Conservation (phyloP, 1,140 invertebrate genomes). For the Penaeus chinensis region DNA sequence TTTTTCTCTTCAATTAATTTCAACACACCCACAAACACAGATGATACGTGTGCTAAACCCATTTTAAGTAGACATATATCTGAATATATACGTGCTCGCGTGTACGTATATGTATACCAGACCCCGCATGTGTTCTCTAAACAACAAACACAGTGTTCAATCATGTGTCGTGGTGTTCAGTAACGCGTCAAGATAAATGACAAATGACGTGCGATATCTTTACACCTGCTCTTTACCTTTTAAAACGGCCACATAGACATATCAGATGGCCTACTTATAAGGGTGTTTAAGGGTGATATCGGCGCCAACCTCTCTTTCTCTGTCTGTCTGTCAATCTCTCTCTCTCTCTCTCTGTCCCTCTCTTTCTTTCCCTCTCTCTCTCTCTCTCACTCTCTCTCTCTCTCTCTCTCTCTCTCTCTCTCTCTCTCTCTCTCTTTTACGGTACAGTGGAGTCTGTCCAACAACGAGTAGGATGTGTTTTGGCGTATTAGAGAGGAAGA, state of each 20-base stretch:
- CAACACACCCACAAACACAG: constrained; percentile 15
- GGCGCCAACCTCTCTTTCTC: constrained; percentile 1
- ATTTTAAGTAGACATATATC: no score
- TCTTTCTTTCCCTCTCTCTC: background rate
- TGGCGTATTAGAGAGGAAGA: no score
- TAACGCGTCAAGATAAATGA: no score
- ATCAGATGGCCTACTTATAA: no score
- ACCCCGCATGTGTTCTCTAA: no score
- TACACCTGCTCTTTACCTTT: no score
- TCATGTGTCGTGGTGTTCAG: no score
- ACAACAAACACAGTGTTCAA: no score
- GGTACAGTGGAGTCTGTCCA: background rate
- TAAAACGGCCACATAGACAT: no score
- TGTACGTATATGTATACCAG: background rate
- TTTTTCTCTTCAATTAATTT: no score
- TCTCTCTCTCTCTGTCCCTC: constrained; percentile 9
- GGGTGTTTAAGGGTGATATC: background rate
- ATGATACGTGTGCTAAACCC: background rate
- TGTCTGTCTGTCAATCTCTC: constrained; percentile 8
- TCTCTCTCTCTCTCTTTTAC: background rate
- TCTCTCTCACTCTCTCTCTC: background rate
- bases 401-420: constrained; percentile 30
- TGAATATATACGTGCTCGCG: background rate
- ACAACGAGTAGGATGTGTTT: no score
- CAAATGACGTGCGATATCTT: no score